Evolutionary conservation across 2,888 invertebrate genomes (phyloP), one percentile per base, ranked within the genome.

Genomic region (Sphaeridia pumilis): DNA sequence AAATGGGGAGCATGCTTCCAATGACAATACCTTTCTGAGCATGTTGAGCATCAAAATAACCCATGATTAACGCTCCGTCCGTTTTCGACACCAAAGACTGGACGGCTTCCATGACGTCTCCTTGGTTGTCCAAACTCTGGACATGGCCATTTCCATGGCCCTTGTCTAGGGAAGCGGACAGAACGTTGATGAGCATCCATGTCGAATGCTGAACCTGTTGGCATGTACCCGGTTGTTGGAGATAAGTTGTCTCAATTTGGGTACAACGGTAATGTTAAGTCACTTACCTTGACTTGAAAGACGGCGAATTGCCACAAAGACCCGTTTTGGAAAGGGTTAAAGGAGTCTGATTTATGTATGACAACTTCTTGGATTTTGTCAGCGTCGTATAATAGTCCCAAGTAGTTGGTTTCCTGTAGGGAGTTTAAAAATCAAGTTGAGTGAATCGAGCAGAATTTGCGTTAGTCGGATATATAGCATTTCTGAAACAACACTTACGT

Each of bases 281-380:
- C 14, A 25, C 53, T 24, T 57, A 65, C 65, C 50, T 61, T 60
- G 10, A 65, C 55, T 56, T 49, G 49, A 44, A 65, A 65, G 26
- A 61, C 58, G 14, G 58, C 63, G 51, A 60, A 65, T 38, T 63
- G 59, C 65, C 65, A 65, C 10, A 65, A 43, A 38, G 60, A 61
- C 21, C 63, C 65, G 41, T 65, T 65, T 57, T 63, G 63, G 50
- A 65, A 56, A 2, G 63, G 61, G n/a, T 58, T 51, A 25, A 60
- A 60, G 10, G 54, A 55, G 26, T 60, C 54, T 21, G 59, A 57
- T 45, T 55, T 47, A n/a, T 56, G 57, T 27, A 56, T 50, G 28
- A 49, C 45, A 20, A 61, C 51, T 20, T 56, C 58, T 42, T 59
- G 55, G 27, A 60, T 59, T 52, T 59, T 55, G 26, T 59, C 58